A percentile compares a stretch with the other conserved stretches of the same genome.
These are phyloP conservation scores for Lytechinus variegatus DNA, from an alignment of 35 echinoderm and acorn worm species.

Conservation along the genomic window DNA sequence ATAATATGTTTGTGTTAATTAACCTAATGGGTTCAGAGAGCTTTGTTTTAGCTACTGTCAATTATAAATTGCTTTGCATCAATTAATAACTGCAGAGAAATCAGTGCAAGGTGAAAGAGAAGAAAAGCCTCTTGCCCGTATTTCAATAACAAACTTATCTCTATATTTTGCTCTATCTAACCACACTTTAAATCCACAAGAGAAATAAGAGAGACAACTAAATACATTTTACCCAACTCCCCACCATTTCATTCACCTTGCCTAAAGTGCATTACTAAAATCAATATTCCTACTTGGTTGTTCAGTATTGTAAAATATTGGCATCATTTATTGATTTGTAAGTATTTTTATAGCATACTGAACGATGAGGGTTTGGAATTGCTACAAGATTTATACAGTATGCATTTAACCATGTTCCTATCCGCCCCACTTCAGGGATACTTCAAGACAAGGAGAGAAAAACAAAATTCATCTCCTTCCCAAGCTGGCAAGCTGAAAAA, in stretches of 20 bases:
- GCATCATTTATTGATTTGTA: not conserved
- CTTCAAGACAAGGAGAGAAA: not conserved
- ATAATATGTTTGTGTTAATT: not conserved
- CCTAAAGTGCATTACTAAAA: not conserved
- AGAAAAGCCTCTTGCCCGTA: no score
- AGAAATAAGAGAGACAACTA: not conserved
- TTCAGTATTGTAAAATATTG: not conserved
- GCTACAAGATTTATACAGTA: not conserved
- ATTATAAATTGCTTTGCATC: not conserved
- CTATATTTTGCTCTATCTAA: no score
- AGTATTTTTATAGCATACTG: not conserved
- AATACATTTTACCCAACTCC: not conserved
- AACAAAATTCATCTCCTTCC: not conserved
- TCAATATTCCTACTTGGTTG: not conserved
- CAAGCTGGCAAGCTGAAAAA: not conserved
- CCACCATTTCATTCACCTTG: not conserved
- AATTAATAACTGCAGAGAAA: not conserved
- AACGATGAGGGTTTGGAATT: not conserved
- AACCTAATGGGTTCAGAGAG: no score
- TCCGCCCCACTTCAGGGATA: not conserved
- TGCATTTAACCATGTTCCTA: not conserved
- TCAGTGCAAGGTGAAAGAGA: not conserved
- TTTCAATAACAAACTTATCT: no score
- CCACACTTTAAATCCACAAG: not conserved
- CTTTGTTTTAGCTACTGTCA: not conserved